Conservation (phyloP, 2,888 invertebrate genomes). For the Xestia sexstrigata region DNA sequence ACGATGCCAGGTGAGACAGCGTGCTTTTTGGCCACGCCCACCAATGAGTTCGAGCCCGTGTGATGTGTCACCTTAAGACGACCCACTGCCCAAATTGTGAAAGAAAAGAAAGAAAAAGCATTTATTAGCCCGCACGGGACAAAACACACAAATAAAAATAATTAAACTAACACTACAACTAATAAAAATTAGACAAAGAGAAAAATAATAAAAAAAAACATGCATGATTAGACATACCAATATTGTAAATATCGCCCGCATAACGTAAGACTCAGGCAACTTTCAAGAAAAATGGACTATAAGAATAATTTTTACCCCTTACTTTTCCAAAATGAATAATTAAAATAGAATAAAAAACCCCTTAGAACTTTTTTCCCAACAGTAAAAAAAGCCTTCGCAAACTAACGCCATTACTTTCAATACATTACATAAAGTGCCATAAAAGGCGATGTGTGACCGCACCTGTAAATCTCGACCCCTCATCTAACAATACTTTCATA, state of each 20-base stretch:
- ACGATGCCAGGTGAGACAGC: too few relatives aligned
- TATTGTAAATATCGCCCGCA: neutral
- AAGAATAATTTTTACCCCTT: neutral
- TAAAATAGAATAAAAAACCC: neutral
- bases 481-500: constrained; percentile 64
- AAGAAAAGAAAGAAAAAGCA: too few relatives aligned
- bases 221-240: neutral
- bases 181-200: too few relatives aligned
- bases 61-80: too few relatives aligned
- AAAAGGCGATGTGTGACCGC: constrained; percentile 55
- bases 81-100: too few relatives aligned
- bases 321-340: neutral
- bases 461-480: constrained; percentile 60
- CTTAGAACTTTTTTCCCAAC: neutral
- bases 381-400: constrained; percentile 3
- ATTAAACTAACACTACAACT: too few relatives aligned
- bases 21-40: too few relatives aligned
- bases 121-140: too few relatives aligned
- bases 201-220: too few relatives aligned
- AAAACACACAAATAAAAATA: too few relatives aligned
- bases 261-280: neutral
- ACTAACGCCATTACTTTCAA: constrained; percentile 51
- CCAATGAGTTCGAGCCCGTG: too few relatives aligned
- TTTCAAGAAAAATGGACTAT: neutral
- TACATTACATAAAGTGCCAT: constrained; percentile 56